Conservation (phyloP, 1,140 invertebrate species). For the Lasioglossum albipes region DNA sequence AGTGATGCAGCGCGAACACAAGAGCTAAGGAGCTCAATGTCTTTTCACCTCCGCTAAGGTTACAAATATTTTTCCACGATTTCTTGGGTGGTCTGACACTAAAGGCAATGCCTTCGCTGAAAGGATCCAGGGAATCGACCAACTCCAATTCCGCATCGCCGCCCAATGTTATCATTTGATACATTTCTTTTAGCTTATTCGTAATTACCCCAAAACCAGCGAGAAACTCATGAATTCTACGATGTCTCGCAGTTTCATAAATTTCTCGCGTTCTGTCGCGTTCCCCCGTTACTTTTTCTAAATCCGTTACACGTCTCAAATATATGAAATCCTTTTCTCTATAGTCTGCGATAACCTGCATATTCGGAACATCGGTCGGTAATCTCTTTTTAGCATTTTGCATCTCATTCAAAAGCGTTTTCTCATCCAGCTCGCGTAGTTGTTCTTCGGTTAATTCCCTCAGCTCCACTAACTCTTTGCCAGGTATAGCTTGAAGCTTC, state of each 20-base stretch:
- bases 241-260: constrained; percentile 86
- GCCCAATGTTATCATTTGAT: constrained; percentile 98
- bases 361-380: constrained; percentile 73
- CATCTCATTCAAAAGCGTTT: constrained; percentile 67
- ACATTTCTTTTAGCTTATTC: constrained; percentile 95
- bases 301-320: constrained; percentile 87
- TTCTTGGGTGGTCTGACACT: constrained; percentile 98
- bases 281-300: constrained; percentile 89
- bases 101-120: constrained; percentile 97
- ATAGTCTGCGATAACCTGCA: constrained; percentile 82
- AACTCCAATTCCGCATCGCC: constrained; percentile 98
- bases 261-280: constrained; percentile 88
- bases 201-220: constrained; percentile 95
- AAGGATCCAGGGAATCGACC: constrained; percentile 97
- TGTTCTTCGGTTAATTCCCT: constrained; percentile 85
- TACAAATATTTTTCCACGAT: constrained; percentile 99
- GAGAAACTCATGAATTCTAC: constrained; percentile 92
- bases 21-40: constrained; percentile 97
- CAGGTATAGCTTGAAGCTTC: constrained; percentile 86
- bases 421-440: constrained; percentile 79
- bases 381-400: constrained; percentile 68
- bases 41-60: constrained; percentile 99
- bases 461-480: constrained; percentile 79
- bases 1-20: constrained; percentile 99
- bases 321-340: constrained; percentile 87